phyloP scores from a whole-genome alignment of 2,113 vertebrate genomes.

The Aspidoscelis tigris region DNA sequence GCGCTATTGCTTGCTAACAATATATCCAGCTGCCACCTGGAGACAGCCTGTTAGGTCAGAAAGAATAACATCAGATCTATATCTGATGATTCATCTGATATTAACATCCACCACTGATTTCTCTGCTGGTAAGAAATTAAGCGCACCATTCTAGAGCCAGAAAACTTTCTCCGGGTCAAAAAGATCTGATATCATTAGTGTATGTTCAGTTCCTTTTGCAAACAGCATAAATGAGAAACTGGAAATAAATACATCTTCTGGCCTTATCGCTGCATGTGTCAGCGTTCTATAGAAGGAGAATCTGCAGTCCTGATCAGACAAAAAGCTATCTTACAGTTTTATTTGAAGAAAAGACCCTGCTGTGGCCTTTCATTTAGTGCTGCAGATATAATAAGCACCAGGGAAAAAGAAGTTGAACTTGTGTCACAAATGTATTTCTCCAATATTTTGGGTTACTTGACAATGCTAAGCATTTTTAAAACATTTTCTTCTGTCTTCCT shows the following conservation, averaged over 20 bases:
- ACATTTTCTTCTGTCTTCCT: background rate
- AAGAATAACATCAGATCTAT: no score
- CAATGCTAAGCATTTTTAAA: background rate
- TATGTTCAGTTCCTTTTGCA: slow-evolving; percentile 1
- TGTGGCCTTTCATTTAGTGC: background rate
- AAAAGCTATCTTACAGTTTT: background rate
- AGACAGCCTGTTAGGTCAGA: background rate
- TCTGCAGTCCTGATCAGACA: background rate
- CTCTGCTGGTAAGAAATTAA: slow-evolving; percentile 1
- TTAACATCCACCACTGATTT: background rate
- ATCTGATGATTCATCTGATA: background rate
- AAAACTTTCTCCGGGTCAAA: background rate
- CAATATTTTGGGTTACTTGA: background rate
- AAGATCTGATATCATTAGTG: slow-evolving; percentile 9
- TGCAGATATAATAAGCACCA: background rate
- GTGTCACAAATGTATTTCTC: background rate
- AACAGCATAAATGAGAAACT: background rate
- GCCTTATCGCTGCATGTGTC: background rate
- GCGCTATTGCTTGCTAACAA: no score
- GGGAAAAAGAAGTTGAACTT: background rate
- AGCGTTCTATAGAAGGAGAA: background rate
- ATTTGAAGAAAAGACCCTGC: background rate
- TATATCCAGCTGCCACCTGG: no score
- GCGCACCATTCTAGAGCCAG: background rate
- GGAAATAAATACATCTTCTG: background rate